These are phyloP conservation scores for Kryphioiulus occultus DNA, from an alignment of 2,888 invertebrate species.

Conservation along the genomic window DNA sequence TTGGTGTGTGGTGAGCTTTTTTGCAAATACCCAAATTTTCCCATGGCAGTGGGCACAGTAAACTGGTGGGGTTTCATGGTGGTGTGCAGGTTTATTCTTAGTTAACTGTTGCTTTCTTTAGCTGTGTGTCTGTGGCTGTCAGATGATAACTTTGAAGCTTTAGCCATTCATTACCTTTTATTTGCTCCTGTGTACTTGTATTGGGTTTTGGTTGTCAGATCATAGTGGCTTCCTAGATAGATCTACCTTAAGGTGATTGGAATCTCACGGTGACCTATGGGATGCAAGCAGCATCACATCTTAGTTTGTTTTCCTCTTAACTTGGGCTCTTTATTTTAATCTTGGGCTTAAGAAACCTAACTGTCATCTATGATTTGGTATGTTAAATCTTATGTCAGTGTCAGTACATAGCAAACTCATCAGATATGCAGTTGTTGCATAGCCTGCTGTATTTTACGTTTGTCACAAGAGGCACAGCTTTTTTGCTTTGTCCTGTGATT, in stretches of 20 bases:
- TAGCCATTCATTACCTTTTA: slow-evolving; percentile 20
- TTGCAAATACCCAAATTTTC: slow-evolving; percentile 31
- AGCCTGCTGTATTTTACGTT: background rate
- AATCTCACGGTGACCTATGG: background rate
- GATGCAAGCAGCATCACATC: background rate
- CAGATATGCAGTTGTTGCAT: too few relatives aligned
- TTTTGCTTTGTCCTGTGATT: background rate
- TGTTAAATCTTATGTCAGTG: background rate
- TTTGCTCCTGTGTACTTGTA: slow-evolving; percentile 36
- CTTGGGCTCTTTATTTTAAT: background rate
- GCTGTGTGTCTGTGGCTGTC: slow-evolving; percentile 43
- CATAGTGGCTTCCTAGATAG: slow-evolving; percentile 29
- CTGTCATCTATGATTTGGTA: background rate
- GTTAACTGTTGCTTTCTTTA: slow-evolving; percentile 42
- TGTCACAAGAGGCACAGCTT: background rate
- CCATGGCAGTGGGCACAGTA: slow-evolving; percentile 43
- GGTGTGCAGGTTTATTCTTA: slow-evolving; percentile 45
- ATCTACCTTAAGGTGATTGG: slow-evolving; percentile 33
- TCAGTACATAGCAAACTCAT: too few relatives aligned
- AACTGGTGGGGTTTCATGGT: slow-evolving; percentile 41
- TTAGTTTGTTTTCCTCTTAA: background rate
- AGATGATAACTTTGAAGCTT: background rate
- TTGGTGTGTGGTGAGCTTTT: slow-evolving; percentile 45
- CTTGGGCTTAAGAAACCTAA: background rate
- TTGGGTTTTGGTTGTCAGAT: slow-evolving; percentile 36